Conservation (phyloP, 1,140 invertebrate species). For the Chrysoperla carnea region DNA sequence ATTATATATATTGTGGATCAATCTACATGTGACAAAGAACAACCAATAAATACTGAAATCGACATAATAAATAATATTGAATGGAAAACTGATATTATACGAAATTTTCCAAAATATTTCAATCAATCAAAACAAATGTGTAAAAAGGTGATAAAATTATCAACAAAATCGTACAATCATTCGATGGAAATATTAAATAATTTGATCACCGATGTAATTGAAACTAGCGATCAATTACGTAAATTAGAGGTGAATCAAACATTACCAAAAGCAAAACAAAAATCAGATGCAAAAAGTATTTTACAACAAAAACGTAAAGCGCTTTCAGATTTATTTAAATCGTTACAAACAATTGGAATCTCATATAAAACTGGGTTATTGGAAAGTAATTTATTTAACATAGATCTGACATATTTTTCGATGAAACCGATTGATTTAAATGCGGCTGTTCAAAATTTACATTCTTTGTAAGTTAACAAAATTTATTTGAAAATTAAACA, state of each 20-base stretch:
- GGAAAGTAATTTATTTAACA: conserved; percentile 21
- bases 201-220: conserved; percentile 41
- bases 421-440: conserved; percentile 40
- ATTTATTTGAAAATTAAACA: not conserved
- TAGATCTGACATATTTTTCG: conserved; percentile 26
- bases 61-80: too few relatives aligned
- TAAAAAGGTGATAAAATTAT: conserved; percentile 14
- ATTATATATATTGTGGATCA: too few relatives aligned
- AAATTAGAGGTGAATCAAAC: conserved; percentile 38
- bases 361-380: conserved; percentile 56
- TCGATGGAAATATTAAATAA: too few relatives aligned
- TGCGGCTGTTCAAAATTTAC: conserved; percentile 26
- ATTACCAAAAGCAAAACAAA: conserved; percentile 54
- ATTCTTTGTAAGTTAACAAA: conserved; percentile 20
- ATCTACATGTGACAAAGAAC: too few relatives aligned
- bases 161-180: too few relatives aligned
- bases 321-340: conserved; percentile 69
- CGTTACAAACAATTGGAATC: conserved; percentile 49
- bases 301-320: conserved; percentile 69
- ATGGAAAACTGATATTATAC: too few relatives aligned
- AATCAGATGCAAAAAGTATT: conserved; percentile 60
- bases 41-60: too few relatives aligned
- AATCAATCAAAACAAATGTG: conserved; percentile 41
- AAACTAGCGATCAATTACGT: conserved; percentile 40
- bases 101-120: conserved; percentile 17